These are phyloP conservation scores for Cynopterus brachyotis DNA, from an alignment of 2,113 vertebrate species.

Conservation along the genomic window DNA sequence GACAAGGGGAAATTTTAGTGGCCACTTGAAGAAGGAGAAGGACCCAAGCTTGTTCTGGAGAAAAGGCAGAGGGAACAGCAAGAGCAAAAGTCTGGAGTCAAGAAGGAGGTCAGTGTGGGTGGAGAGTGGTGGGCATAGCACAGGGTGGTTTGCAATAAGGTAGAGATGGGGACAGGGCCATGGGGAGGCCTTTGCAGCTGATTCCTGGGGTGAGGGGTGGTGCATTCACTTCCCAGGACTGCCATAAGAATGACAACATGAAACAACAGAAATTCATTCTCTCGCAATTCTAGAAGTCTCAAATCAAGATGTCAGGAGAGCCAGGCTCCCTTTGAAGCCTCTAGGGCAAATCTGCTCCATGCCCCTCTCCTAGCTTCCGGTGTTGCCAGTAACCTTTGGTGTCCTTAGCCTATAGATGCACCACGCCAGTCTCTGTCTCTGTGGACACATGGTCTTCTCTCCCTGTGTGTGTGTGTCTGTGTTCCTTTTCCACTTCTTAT, in stretches of 20 bases:
- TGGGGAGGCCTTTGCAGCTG: background rate
- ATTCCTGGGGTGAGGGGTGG: too few relatives aligned
- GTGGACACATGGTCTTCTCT: background rate
- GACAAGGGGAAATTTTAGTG: background rate
- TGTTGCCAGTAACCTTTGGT: too few relatives aligned
- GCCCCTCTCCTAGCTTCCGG: background rate
- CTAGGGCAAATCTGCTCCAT: background rate
- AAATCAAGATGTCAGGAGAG: background rate
- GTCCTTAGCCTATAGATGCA: background rate
- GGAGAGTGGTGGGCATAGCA: accelerated
- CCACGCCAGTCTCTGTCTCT: too few relatives aligned
- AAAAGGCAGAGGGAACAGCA: background rate
- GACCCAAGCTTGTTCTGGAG: background rate
- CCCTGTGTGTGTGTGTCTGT: too few relatives aligned
- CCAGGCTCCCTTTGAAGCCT: background rate
- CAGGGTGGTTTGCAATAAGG: background rate
- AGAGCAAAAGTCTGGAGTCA: background rate
- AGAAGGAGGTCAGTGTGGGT: background rate
- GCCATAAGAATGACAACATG: background rate
- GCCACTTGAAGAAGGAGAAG: background rate
- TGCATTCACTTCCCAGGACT: too few relatives aligned
- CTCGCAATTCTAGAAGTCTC: background rate
- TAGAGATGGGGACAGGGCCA: background rate
- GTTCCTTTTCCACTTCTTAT: background rate
- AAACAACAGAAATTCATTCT: background rate